A percentile compares a stretch with the other conserved stretches of the same genome.
Conservation (phyloP, 2,797 vertebrate genomes). For the Centroberyx gerrardi region DNA sequence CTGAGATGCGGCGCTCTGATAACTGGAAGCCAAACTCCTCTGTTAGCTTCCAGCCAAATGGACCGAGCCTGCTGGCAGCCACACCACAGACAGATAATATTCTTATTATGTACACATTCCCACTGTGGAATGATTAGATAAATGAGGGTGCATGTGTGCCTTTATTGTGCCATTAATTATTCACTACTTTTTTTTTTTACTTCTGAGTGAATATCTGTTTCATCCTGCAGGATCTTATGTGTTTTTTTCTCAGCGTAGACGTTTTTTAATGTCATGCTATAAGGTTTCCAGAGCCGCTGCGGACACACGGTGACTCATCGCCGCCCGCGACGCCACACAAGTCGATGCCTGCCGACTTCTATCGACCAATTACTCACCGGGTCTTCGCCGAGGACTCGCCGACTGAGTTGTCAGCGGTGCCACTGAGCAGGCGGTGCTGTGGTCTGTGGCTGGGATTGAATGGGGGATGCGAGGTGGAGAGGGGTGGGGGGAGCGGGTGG, state of each 20-base stretch:
- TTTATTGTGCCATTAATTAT: slow-evolving; percentile 75
- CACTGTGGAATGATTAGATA: slow-evolving; percentile 66
- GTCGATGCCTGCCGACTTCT: slow-evolving; percentile 57
- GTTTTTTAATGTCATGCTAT: slow-evolving; percentile 21
- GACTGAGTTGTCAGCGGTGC: slow-evolving; percentile 65
- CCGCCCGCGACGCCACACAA: slow-evolving; percentile 48
- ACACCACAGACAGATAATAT: slow-evolving; percentile 66
- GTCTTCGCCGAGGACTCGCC: slow-evolving; percentile 33
- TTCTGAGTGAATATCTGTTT: slow-evolving; percentile 54
- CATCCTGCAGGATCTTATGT: slow-evolving; percentile 35
- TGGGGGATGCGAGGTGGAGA: not conserved
- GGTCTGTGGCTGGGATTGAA: slow-evolving; percentile 38
- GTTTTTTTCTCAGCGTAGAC: slow-evolving; percentile 22
- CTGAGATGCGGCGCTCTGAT: slow-evolving; percentile 68
- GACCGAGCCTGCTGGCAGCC: slow-evolving; percentile 68
- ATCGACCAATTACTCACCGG: slow-evolving; percentile 68
- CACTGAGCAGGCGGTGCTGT: slow-evolving; percentile 37
- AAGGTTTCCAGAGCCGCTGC: slow-evolving; percentile 18
- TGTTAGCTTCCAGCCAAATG: slow-evolving; percentile 68
- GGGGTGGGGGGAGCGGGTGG: slow-evolving; percentile 2
- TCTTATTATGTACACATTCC: slow-evolving; percentile 73
- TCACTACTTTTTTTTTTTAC: slow-evolving; percentile 66
- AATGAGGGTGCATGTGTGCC: slow-evolving; percentile 60
- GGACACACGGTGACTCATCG: slow-evolving; percentile 55
- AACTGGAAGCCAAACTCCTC: slow-evolving; percentile 63